Conservation (phyloP, 2,797 vertebrate genomes). For the Brachyalestes nurse region DNA sequence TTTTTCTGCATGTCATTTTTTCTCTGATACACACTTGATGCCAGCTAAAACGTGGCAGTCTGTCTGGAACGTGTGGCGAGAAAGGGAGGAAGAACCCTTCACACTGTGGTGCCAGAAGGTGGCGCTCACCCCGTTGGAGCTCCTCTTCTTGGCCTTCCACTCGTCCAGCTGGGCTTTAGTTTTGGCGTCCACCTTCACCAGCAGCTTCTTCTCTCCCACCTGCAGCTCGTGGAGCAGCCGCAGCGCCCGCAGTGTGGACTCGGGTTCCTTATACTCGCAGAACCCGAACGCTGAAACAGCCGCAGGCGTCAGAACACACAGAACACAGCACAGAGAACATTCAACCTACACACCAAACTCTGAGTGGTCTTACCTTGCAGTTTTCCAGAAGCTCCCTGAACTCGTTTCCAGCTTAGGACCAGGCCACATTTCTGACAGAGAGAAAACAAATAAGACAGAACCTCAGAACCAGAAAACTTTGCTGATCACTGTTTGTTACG, state of each 20-base stretch:
- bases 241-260: constrained; percentile 92
- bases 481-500: no score
- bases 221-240: constrained; percentile 95
- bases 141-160: constrained; percentile 97
- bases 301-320: neutral
- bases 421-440: constrained; percentile 95
- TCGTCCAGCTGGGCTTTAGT: constrained; percentile 98
- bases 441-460: constrained; percentile 38
- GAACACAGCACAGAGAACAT: neutral
- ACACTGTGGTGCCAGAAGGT: neutral
- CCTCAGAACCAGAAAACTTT: neutral
- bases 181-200: constrained; percentile 98
- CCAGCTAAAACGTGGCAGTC: no score
- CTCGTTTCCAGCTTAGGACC: constrained; percentile 98
- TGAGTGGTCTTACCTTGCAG: constrained; percentile 88
- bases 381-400: constrained; percentile 98
- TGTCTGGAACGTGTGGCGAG: no score
- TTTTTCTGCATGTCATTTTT: no score
- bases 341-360: neutral
- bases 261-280: constrained; percentile 98
- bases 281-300: constrained; percentile 90
- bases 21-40: no score
- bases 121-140: constrained; percentile 88
- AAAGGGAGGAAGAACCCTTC: neutral
- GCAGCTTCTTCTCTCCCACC: constrained; percentile 96